Percentiles rank a stretch among this genome's conserved stretches.
Evolutionary conservation across 2,113 vertebrate genomes (phyloP).

Genomic region (Sylvicapra grimmia): DNA sequence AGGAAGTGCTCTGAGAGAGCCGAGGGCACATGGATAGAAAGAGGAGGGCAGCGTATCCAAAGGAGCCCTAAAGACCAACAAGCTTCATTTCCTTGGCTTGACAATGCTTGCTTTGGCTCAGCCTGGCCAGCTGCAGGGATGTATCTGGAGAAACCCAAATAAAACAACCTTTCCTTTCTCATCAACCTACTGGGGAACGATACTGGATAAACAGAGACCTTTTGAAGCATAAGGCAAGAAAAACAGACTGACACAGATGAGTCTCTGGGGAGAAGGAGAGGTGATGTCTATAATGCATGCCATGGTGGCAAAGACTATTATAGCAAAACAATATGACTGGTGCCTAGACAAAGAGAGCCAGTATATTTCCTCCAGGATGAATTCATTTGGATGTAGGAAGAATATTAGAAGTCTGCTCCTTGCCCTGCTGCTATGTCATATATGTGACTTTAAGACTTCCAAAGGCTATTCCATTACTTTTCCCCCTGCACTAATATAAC

Average conservation of each 20-base stretch:
- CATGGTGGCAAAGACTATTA: neutral
- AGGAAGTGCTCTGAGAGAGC: neutral
- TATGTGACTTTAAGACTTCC: neutral
- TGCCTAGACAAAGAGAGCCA: neutral
- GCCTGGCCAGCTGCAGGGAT: neutral
- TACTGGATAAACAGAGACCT: conserved; percentile 32
- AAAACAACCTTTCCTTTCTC: conserved; percentile 30
- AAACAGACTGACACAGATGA: conserved; percentile 9
- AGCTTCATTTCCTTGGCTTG: neutral
- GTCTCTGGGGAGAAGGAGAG: neutral
- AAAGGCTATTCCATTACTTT: neutral
- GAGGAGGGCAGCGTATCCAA: neutral
- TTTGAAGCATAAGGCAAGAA: conserved; percentile 23
- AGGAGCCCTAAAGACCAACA: neutral
- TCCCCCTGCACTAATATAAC: neutral
- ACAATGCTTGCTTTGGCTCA: conserved; percentile 29
- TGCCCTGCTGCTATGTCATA: neutral
- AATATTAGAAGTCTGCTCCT: neutral
- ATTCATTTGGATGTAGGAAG: neutral
- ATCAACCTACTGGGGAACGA: neutral
- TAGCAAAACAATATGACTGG: neutral
- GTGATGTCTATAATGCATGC: neutral
- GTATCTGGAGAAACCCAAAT: conserved; percentile 18
- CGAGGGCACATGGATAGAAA: neutral
- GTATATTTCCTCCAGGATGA: neutral